Evolutionary conservation across 2,113 vertebrate genomes (phyloP), one percentile per base, ranked within the genome.

Genomic region (Petromus typicus): DNA sequence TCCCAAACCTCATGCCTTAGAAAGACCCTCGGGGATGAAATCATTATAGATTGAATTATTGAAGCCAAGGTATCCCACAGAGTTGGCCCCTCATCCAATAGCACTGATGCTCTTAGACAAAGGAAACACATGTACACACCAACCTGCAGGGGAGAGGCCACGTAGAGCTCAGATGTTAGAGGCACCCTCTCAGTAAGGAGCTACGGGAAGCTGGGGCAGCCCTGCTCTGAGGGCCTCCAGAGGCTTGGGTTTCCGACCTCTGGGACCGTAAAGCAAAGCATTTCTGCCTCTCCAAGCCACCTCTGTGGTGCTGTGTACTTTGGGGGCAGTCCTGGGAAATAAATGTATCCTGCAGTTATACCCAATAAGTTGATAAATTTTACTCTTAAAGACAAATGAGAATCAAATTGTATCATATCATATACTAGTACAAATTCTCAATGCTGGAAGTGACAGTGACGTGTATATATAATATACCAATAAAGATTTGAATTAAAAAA

Each of bases 351-450:
- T 93, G 4, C 30, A 80, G 30, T 40, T 85, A 2, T 69, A 86
- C 23, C n/a, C 64, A 84, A 3, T 66, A 84, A 80, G 1, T 90
- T 86, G 45, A 93, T 37, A 94, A 16, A n/a, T 66, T 93, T 87
- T 87, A 86, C n/a, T 91, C 18, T 90, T 57, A 66, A 75, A 91
- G 79, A 22, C 34, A 95, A 92, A 37, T n/a, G n/a, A n/a, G n/a
- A n/a, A n/a, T n/a, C n/a, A n/a, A n/a, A n/a, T n/a, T n/a, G n/a
- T n/a, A n/a, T n/a, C n/a, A n/a, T n/a, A n/a, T n/a, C n/a, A n/a
- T n/a, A n/a, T n/a, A n/a, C n/a, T n/a, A n/a, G n/a, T n/a, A n/a
- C n/a, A n/a, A n/a, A n/a, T n/a, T n/a, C n/a, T n/a, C n/a, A n/a
- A n/a, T n/a, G n/a, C n/a, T n/a, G n/a, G n/a, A n/a, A n/a, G n/a